phyloP scores from a whole-genome alignment of 1,140 invertebrate species.

The Sipha flava region DNA sequence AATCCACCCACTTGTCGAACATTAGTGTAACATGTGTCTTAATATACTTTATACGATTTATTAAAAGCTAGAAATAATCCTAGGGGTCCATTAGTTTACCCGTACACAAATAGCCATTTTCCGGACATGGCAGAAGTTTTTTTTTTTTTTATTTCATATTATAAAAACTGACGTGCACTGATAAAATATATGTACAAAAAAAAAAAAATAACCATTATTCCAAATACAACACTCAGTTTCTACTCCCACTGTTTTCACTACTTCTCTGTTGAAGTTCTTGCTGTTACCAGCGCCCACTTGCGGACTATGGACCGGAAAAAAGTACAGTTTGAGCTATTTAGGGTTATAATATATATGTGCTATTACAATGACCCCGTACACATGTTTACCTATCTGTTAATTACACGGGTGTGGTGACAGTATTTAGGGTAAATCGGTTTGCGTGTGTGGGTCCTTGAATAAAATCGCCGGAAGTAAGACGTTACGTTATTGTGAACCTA shows the following conservation, averaged over 20 bases:
- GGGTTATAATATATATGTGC: neutral
- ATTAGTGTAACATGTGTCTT: neutral
- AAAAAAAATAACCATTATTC: neutral
- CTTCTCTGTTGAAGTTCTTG: neutral
- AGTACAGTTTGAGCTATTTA: neutral
- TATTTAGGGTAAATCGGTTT: neutral
- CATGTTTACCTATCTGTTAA: neutral
- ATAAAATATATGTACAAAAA: neutral
- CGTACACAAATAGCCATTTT: neutral
- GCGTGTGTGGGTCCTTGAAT: neutral
- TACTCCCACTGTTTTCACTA: neutral
- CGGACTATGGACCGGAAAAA: neutral
- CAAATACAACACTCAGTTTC: neutral
- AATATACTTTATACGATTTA: neutral
- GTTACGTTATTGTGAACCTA: neutral
- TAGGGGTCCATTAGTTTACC: neutral
- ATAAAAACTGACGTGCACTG: neutral
- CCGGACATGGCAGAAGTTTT: neutral
- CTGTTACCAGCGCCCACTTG: neutral
- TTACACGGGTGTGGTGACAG: neutral
- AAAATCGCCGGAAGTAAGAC: neutral
- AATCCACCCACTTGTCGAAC: slow-evolving; percentile 1
- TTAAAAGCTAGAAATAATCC: neutral
- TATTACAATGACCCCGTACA: neutral
- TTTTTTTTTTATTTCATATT: neutral